A percentile compares a stretch with the other conserved stretches of the same genome.
These are phyloP conservation scores for Lasaia peninsularis DNA, from an alignment of 1,140 invertebrate genomes.

Conservation along the genomic window DNA sequence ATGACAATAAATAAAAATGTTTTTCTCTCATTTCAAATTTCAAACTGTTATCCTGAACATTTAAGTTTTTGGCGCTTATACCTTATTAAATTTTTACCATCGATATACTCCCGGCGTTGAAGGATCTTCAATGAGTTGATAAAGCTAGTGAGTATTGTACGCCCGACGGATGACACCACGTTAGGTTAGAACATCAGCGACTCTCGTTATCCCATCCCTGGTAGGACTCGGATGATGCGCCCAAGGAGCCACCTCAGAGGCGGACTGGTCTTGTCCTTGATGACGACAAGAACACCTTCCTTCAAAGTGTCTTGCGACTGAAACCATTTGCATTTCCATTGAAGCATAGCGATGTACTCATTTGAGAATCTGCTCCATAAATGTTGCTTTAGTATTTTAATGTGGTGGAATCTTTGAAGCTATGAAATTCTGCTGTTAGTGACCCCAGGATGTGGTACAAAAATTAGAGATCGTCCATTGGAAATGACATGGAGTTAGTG, in stretches of 20 bases:
- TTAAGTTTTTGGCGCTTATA: too few relatives aligned
- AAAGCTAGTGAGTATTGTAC: not conserved
- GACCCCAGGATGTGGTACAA: slow-evolving; percentile 9
- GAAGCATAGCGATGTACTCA: slow-evolving; percentile 16
- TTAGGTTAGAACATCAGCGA: not conserved
- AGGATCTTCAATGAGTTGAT: too few relatives aligned
- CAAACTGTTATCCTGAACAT: too few relatives aligned
- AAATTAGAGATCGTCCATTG: slow-evolving; percentile 19
- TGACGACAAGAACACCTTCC: not conserved
- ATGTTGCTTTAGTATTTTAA: slow-evolving; percentile 19
- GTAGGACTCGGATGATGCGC: not conserved
- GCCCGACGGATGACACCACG: not conserved
- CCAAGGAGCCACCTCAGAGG: not conserved
- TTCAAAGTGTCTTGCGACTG: not conserved
- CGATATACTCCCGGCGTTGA: too few relatives aligned
- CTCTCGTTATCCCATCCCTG: not conserved
- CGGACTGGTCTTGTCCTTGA: not conserved
- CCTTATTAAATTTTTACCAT: too few relatives aligned
- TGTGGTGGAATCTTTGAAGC: slow-evolving; percentile 11
- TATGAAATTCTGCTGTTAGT: not conserved
- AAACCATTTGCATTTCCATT: slow-evolving; percentile 17
- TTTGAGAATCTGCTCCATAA: slow-evolving; percentile 18
- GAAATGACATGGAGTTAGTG: slow-evolving; percentile 23
- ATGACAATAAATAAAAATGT: too few relatives aligned
- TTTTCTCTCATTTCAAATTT: too few relatives aligned